These are phyloP conservation scores for Entomobrya proxima DNA, from an alignment of 2,888 invertebrate genomes.

Conservation along the genomic window DNA sequence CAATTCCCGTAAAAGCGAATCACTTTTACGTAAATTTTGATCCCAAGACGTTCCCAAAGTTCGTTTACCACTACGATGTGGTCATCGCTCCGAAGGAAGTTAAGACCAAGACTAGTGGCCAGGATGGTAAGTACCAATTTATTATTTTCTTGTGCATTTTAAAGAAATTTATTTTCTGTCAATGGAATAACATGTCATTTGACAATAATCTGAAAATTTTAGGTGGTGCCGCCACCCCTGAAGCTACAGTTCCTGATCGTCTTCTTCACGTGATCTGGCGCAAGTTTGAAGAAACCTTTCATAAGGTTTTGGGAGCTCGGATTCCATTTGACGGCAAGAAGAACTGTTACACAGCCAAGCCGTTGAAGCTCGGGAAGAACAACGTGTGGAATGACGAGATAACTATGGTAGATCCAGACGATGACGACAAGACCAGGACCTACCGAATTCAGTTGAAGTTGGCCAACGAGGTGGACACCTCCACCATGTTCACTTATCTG, in stretches of 20 bases:
- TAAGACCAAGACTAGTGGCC: background rate
- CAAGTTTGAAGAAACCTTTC: slow-evolving; percentile 28
- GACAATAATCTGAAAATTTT: too few species aligned
- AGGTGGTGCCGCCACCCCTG: background rate
- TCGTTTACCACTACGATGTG: slow-evolving; percentile 57
- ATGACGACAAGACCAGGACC: slow-evolving; percentile 47
- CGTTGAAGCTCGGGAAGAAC: slow-evolving; percentile 16
- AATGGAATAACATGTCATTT: too few species aligned
- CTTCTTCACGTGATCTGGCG: slow-evolving; percentile 48
- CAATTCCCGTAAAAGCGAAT: slow-evolving; percentile 14
- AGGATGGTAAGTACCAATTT: too few species aligned
- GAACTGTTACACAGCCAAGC: slow-evolving; percentile 47
- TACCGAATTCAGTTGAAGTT: slow-evolving; percentile 56
- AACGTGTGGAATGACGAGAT: slow-evolving; percentile 26
- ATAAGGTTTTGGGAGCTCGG: background rate
- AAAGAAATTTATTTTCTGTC: too few species aligned
- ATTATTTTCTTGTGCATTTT: too few species aligned
- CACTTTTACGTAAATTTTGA: slow-evolving; percentile 33
- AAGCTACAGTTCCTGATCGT: slow-evolving; percentile 39
- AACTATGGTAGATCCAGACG: slow-evolving; percentile 57
- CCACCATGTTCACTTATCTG: slow-evolving; percentile 4
- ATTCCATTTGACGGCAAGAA: slow-evolving; percentile 65
- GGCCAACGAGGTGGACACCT: slow-evolving; percentile 20
- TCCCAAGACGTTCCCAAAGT: slow-evolving; percentile 3
- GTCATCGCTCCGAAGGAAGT: slow-evolving; percentile 40